Conservation (phyloP, 2,797 vertebrate genomes). For the Uromys caudimaculatus region DNA sequence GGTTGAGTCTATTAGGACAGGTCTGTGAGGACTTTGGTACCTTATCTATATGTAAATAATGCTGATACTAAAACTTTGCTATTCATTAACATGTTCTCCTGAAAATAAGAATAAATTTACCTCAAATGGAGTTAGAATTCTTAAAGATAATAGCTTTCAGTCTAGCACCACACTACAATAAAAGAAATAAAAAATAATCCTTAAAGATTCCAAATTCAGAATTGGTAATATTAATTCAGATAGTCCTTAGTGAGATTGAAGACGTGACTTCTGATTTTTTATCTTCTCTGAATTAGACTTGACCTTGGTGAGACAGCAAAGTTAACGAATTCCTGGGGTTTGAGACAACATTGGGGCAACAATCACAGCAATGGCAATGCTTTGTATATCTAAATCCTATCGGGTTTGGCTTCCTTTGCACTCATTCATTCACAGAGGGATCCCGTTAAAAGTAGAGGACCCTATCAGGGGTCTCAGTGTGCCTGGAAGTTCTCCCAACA, state of each 20-base stretch:
- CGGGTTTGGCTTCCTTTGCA: too few species aligned
- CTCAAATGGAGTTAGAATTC: not conserved
- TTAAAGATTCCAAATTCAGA: not conserved
- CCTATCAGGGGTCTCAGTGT: too few species aligned
- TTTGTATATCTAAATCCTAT: not conserved
- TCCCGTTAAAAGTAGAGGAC: not conserved
- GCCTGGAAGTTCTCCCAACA: not conserved
- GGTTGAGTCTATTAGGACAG: not conserved
- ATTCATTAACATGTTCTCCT: not conserved
- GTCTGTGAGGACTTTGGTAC: not conserved
- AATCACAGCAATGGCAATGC: not conserved
- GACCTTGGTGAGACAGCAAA: rapidly evolving
- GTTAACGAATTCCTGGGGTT: rapidly evolving
- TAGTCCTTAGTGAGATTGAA: not conserved
- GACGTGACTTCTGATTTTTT: not conserved
- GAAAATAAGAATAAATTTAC: not conserved
- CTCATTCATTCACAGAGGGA: not conserved
- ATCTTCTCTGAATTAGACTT: not conserved
- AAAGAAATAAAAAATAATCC: not conserved
- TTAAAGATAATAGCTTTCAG: not conserved
- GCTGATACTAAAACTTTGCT: not conserved
- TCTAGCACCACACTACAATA: too few species aligned
- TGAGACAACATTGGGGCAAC: rapidly evolving
- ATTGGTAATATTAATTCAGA: not conserved
- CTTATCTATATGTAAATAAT: not conserved